Conservation (phyloP, 2,797 vertebrate species). For the Myotis pilosus region DNA sequence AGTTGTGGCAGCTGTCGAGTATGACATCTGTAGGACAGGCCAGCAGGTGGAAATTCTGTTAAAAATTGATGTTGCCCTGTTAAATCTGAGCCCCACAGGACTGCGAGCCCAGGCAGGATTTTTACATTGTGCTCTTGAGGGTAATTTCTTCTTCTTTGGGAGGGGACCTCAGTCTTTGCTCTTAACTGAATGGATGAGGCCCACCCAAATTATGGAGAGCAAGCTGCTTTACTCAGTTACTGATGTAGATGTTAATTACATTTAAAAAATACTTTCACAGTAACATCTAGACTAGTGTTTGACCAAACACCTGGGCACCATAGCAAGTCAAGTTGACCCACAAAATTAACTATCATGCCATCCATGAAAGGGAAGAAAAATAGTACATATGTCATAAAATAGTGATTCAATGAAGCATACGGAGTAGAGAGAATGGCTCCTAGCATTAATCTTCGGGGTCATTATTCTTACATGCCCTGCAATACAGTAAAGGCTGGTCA, state of each 20-base stretch:
- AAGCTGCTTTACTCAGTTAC: background rate
- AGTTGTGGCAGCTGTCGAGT: background rate
- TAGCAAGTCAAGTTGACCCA: background rate
- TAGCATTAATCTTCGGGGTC: background rate
- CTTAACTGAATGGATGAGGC: background rate
- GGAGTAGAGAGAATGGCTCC: background rate
- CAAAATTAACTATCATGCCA: background rate
- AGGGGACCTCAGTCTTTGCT: background rate
- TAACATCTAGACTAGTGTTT: background rate
- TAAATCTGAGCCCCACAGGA: background rate
- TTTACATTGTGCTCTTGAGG: background rate
- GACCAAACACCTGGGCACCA: background rate
- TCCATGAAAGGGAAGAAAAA: background rate
- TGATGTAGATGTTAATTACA: background rate
- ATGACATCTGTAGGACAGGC: background rate
- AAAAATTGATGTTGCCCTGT: background rate
- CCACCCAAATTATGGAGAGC: background rate
- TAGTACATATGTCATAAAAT: background rate
- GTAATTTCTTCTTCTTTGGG: background rate
- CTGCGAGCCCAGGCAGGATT: background rate
- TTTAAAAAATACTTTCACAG: background rate
- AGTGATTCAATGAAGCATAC: background rate
- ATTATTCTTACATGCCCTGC: background rate
- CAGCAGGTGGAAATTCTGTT: background rate
- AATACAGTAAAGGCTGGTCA: background rate